Evolutionary conservation across 2,797 vertebrate species (phyloP), one percentile per base, ranked within the genome.

Genomic region (Arrhamphus sclerolepis): DNA sequence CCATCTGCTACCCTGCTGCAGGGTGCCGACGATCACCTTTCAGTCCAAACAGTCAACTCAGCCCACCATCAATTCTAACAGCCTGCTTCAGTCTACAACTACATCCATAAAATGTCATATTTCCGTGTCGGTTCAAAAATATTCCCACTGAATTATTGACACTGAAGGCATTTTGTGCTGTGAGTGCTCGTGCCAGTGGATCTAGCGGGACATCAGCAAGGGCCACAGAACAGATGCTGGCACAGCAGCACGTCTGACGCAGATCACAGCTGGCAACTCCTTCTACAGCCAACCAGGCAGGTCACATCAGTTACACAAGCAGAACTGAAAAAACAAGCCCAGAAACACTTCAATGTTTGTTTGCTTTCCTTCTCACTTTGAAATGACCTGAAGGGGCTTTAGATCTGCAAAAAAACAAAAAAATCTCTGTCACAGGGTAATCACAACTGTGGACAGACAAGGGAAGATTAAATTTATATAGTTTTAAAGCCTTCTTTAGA

Each of bases 171-270:
- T 49, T n/a, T 55, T 48, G 39, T 38, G 14, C 70, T 8, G 65
- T 0, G 51, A 18, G 47, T 55, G 66, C 14, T 28, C n/a, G 56
- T 70, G 78, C 62, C 56, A 55, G 74, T 46, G 4, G 53, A 81
- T 85, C 66, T 70, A 72, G 80, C 44, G 40, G 71, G 19, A 44
- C 46, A 48, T 73, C 63, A 71, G 70, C 40, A 3, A 62, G 38
- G 59, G 68, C 71, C 59, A n/a, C 62, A 34, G 74, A 84, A 65
- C 89, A 90, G 89, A 91, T 87, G 86, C 82, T 83, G 77, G 76
- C 89, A 18, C 87, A 88, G 87, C 82, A 77, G 82, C 77, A 2
- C 0, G 71, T 79, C 87, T 91, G 89, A 89, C 81, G 80, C 83
- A 84, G 65, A 80, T 80, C 87, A 57, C 79, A 81, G 79, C 83